phyloP scores from a whole-genome alignment of 1,140 invertebrate species.

The Magallana angulata region DNA sequence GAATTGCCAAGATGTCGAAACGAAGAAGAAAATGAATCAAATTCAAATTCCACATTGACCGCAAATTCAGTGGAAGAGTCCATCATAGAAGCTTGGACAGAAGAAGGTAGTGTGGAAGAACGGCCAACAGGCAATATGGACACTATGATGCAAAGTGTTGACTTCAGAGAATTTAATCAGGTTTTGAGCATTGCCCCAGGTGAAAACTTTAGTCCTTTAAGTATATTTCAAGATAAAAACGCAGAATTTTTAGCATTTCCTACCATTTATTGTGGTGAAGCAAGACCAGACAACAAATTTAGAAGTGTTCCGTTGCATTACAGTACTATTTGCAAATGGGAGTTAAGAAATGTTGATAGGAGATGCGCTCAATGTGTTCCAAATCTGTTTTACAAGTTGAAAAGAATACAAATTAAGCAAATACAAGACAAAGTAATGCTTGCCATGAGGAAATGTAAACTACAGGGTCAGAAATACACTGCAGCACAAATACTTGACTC shows the following conservation, averaged over 20 bases:
- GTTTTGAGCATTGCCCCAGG: conserved; percentile 40
- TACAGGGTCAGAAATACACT: conserved; percentile 55
- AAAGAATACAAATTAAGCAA: conserved; percentile 64
- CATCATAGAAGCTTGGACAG: not conserved
- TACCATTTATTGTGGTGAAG: conserved; percentile 50
- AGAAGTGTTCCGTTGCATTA: conserved; percentile 47
- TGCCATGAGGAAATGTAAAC: conserved; percentile 55
- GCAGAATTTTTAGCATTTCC: conserved; percentile 55
- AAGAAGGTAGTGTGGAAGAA: conserved; percentile 23
- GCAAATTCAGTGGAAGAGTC: conserved; percentile 22
- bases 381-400: conserved; percentile 60
- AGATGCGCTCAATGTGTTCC: conserved; percentile 43
- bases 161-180: conserved; percentile 6
- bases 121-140: conserved; percentile 6
- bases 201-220: conserved; percentile 39
- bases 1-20: not conserved
- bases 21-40: conserved; percentile 12
- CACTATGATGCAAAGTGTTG: conserved; percentile 39
- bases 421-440: conserved; percentile 55
- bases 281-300: conserved; percentile 40
- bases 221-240: conserved; percentile 51
- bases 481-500: conserved; percentile 48
- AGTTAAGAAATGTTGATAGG: conserved; percentile 42
- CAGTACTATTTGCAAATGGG: conserved; percentile 56
- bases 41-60: not conserved